phyloP scores from a whole-genome alignment of 2,797 vertebrate genomes.

The Heteromormyrus szaboi region DNA sequence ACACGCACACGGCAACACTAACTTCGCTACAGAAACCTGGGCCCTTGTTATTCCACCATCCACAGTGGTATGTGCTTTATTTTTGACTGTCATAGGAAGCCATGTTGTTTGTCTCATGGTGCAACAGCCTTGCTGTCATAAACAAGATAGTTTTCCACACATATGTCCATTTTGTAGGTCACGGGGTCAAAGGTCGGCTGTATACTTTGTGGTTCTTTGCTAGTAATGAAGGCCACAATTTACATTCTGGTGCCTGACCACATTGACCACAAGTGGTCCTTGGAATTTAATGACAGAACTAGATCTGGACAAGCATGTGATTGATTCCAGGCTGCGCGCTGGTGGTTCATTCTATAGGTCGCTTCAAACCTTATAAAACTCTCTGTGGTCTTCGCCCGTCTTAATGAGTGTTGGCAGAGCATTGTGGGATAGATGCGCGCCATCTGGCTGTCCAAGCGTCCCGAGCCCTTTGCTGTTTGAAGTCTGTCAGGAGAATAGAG shows the following conservation, averaged over 20 bases:
- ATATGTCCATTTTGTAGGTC: background rate
- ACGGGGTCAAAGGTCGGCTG: background rate
- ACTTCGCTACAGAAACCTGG: conserved; percentile 24
- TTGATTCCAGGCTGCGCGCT: background rate
- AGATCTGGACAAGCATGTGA: background rate
- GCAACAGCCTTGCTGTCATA: conserved; percentile 11
- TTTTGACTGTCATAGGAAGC: conserved; percentile 48
- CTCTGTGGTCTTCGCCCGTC: background rate
- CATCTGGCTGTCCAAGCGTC: conserved; percentile 54
- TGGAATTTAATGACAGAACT: background rate
- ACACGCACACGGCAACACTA: background rate
- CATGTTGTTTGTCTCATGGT: conserved; percentile 43
- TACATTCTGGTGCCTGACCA: background rate
- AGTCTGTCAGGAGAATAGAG: conserved; percentile 55
- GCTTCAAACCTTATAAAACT: background rate
- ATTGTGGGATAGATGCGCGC: conserved; percentile 30
- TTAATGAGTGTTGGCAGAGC: background rate
- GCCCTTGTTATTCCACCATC: conserved; percentile 34
- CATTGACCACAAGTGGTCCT: background rate
- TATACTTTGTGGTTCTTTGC: background rate
- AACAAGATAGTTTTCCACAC: background rate
- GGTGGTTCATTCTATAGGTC: background rate
- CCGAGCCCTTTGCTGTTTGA: conserved; percentile 45
- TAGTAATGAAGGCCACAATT: background rate
- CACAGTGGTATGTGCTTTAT: background rate